Conservation (phyloP, 2,888 invertebrate genomes). For the Drosophila longiperda region DNA sequence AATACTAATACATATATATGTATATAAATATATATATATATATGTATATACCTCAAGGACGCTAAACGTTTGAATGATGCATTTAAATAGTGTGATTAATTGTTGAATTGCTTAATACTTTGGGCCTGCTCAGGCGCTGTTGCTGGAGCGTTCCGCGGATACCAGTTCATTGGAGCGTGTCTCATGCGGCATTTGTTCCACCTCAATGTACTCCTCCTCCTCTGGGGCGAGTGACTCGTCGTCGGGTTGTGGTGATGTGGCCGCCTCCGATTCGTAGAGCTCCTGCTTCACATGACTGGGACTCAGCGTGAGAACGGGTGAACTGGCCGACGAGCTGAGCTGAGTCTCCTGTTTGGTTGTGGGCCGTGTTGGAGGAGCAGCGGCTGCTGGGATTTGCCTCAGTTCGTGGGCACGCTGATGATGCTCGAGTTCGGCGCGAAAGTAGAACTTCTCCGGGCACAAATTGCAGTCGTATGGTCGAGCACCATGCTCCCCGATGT, state of each 20-base stretch:
- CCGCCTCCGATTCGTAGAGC: slow-evolving; percentile 65
- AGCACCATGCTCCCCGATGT: slow-evolving; percentile 93
- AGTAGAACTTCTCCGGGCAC: slow-evolving; percentile 94
- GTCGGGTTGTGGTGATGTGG: slow-evolving; percentile 15
- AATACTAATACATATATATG: neutral
- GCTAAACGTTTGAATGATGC: slow-evolving; percentile 12
- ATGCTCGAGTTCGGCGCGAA: slow-evolving; percentile 95
- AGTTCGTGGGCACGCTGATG: slow-evolving; percentile 89
- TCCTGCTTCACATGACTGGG: slow-evolving; percentile 64
- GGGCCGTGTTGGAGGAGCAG: neutral
- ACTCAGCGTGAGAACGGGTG: slow-evolving; percentile 29
- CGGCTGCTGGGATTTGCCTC: slow-evolving; percentile 36
- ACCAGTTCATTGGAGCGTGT: slow-evolving; percentile 44
- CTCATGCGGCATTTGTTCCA: slow-evolving; percentile 82
- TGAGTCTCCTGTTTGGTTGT: slow-evolving; percentile 33
- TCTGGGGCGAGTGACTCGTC: slow-evolving; percentile 64
- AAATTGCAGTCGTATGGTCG: slow-evolving; percentile 94
- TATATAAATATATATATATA: neutral
- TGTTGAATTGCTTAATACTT: slow-evolving; percentile 18
- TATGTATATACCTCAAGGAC: slow-evolving; percentile 19
- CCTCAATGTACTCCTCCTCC: slow-evolving; percentile 85
- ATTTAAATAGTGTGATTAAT: slow-evolving; percentile 13
- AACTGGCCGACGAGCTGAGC: slow-evolving; percentile 36
- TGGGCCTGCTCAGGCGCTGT: slow-evolving; percentile 54
- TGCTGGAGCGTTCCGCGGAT: slow-evolving; percentile 64